Evolutionary conservation across 2,888 invertebrate species (phyloP), one percentile per base, ranked within the genome.

Genomic region (Acleris emargana): DNA sequence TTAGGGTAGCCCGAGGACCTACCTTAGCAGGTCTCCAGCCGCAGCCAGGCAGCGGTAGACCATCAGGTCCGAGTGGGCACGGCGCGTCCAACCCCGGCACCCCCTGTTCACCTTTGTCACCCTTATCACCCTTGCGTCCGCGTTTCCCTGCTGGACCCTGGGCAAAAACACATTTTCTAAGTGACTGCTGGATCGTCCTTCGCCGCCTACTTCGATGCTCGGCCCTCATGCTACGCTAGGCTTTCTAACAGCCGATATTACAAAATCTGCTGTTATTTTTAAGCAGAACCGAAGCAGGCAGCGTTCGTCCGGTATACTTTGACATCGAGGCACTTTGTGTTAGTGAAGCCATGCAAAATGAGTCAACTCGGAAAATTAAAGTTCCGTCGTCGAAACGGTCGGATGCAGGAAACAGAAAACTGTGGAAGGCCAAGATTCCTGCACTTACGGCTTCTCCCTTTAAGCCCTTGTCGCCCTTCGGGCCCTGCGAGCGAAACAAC

Each of bases 31-130:
- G 96, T 87, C 97, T 94, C 97, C 97, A 98, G 77, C 98, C 98
- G 89, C 99, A 99, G 78, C 98, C 99, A 61, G 98, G 97, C 79
- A 99, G 92, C 69, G 99, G 99, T 80, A 99, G 94, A 69, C 99
- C 99, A 89, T 99, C 99, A 58, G 96, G 95, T 64, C 98, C 99
- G 67, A 99, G 93, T 72, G 99, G 99, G 93, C 99, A 99, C n/a
- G 99, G 99, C 52, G 99, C 99, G 92, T 99, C 99, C 78, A 99
- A 93, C 45, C 99, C 99, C 43, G 99, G 99, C 73, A 98, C 98
- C 74, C 99, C 99, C 94, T 97, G 97, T 80, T 98, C 98, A 64
- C 99, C 99, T 91, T 97, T 97, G 80, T 97, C 96, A 49, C 99
- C 99, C 80, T 96, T 96, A 88, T 97, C 97, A 42, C 99, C 99